phyloP scores from a whole-genome alignment of 2,888 invertebrate genomes.

The Himalopsyche anomala region DNA sequence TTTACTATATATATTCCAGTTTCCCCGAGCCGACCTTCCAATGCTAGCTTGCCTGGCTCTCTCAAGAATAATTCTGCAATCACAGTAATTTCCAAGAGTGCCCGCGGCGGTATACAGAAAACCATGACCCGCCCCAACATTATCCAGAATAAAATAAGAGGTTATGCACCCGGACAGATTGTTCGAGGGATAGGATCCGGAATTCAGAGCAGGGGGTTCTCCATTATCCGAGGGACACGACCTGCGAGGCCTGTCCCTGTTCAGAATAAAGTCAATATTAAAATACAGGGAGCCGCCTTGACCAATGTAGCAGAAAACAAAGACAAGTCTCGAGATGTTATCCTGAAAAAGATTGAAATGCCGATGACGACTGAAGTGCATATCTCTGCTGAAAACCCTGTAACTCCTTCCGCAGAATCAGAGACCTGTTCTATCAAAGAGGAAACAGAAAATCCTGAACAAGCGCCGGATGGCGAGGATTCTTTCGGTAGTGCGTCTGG shows the following conservation, averaged over 20 bases:
- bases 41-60: conserved; percentile 73
- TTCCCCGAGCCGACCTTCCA: conserved; percentile 71
- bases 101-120: conserved; percentile 71
- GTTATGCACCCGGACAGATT: conserved; percentile 70
- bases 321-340: conserved; percentile 55
- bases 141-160: conserved; percentile 71
- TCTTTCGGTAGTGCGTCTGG: not conserved
- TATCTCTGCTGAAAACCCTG: not conserved
- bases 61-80: conserved; percentile 80
- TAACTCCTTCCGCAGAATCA: not conserved
- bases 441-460: conserved; percentile 36
- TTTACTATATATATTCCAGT: conserved; percentile 68
- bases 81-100: conserved; percentile 77
- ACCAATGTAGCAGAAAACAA: conserved; percentile 51
- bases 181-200: conserved; percentile 55
- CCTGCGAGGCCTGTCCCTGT: conserved; percentile 60
- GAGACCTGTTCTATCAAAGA: not conserved
- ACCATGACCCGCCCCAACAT: conserved; percentile 71
- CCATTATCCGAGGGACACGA: conserved; percentile 69
- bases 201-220: conserved; percentile 70
- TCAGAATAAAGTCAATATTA: conserved; percentile 62
- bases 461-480: not conserved
- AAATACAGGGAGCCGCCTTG: conserved; percentile 59
- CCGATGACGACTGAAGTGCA: not conserved
- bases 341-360: not conserved